Conservation (phyloP, 2,888 invertebrate species). For the Eledona agricola region DNA sequence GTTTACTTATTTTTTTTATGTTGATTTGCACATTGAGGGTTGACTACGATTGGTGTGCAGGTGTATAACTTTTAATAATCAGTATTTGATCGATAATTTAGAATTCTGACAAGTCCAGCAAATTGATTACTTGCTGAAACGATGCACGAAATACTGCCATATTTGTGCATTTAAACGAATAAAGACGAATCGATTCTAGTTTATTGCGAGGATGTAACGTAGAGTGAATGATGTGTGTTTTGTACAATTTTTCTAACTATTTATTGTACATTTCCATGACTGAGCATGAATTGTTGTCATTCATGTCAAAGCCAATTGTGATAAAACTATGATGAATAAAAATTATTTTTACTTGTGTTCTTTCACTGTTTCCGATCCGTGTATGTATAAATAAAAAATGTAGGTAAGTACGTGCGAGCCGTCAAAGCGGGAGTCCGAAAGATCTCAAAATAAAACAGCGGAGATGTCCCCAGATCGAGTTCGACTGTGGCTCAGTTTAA, state of each 20-base stretch:
- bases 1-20: conserved; percentile 9
- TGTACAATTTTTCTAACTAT: conserved; percentile 46
- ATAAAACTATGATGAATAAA: conserved; percentile 28
- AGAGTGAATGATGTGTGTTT: conserved; percentile 32
- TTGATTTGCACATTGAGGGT: conserved; percentile 15
- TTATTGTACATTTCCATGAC: conserved; percentile 49
- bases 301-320: conserved; percentile 37
- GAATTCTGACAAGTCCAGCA: conserved; percentile 9
- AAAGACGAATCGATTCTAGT: conserved; percentile 2
- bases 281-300: conserved; percentile 39
- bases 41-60: conserved; percentile 5
- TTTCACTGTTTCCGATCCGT: not conserved
- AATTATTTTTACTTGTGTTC: conserved; percentile 26
- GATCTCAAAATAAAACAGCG: conserved; percentile 64
- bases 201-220: conserved; percentile 6
- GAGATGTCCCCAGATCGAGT: conserved; percentile 61
- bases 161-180: conserved; percentile 22
- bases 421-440: conserved; percentile 61
- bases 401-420: too few species aligned
- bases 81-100: conserved; percentile 13
- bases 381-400: conserved; percentile 48
- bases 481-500: conserved; percentile 38
- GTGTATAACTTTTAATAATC: conserved; percentile 9
- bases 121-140: conserved; percentile 19
- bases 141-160: conserved; percentile 25